phyloP scores from a whole-genome alignment of 2,888 invertebrate genomes.

The Priocnemis perturbator region DNA sequence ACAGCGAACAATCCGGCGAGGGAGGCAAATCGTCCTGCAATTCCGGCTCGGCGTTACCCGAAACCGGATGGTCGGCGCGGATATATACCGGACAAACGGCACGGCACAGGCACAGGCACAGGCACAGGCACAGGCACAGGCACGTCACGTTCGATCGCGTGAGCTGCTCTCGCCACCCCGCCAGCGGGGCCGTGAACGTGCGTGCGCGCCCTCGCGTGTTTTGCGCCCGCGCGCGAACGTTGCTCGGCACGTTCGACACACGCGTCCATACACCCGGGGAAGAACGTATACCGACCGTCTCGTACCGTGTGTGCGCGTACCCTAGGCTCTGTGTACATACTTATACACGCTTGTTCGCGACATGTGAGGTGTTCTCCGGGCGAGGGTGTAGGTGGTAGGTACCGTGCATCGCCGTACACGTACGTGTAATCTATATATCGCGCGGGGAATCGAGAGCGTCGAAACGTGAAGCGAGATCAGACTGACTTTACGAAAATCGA shows the following conservation, averaged over 20 bases:
- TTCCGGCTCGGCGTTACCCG: conserved; percentile 17
- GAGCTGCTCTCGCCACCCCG: background rate
- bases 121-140: too few species aligned
- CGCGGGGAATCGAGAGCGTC: conserved; percentile 57
- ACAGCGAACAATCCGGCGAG: too few species aligned
- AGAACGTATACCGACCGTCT: too few species aligned
- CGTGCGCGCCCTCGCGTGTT: background rate
- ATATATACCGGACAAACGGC: conserved; percentile 5
- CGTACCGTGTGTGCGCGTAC: too few species aligned
- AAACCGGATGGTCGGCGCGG: too few species aligned
- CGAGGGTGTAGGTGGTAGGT: conserved; percentile 6
- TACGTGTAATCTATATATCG: conserved; percentile 22
- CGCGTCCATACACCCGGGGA: background rate
- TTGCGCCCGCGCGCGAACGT: conserved; percentile 6
- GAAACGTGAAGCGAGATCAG: conserved; percentile 59
- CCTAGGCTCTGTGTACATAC: too few species aligned
- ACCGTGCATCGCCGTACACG: background rate
- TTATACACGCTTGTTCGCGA: background rate
- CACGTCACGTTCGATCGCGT: conserved; percentile 28
- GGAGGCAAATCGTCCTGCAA: conserved; percentile 4
- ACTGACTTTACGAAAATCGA: conserved; percentile 59
- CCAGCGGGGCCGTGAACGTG: conserved; percentile 10
- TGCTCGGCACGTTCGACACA: background rate
- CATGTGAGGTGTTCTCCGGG: conserved; percentile 7
- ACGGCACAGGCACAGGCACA: too few species aligned